phyloP scores from a whole-genome alignment of 2,113 vertebrate genomes.

The Elephas maximus region DNA sequence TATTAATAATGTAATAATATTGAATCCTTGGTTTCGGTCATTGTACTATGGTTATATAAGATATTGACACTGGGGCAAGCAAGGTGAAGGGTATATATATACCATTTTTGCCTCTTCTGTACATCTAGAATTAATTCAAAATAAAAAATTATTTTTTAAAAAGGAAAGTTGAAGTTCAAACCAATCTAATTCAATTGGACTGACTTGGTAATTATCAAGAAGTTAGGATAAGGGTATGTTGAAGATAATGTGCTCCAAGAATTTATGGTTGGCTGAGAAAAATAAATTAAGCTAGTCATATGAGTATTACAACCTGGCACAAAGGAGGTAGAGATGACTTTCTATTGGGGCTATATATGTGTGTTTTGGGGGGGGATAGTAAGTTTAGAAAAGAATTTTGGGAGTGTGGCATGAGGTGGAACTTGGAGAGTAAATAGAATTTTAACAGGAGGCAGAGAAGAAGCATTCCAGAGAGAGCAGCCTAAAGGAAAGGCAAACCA shows the following conservation, averaged over 20 bases:
- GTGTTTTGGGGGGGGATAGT: neutral
- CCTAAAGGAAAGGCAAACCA: neutral
- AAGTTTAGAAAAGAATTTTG: slow-evolving; percentile 18
- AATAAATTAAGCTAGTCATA: neutral
- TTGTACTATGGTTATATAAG: neutral
- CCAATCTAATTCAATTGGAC: neutral
- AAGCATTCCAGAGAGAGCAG: neutral
- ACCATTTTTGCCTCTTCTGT: neutral
- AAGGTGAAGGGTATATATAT: neutral
- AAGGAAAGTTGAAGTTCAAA: neutral
- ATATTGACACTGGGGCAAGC: neutral
- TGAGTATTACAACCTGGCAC: neutral
- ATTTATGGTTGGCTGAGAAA: neutral
- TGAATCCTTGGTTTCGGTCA: neutral
- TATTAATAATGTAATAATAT: neutral
- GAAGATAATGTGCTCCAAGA: neutral
- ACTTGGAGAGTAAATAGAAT: neutral
- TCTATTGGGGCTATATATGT: neutral
- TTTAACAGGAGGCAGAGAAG: neutral
- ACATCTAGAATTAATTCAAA: slow-evolving; percentile 36
- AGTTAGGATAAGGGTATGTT: neutral
- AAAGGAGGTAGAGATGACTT: neutral
- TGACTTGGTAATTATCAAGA: neutral
- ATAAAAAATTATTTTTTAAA: neutral
- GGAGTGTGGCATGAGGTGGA: neutral